These are phyloP conservation scores for Cecropterus lyciades DNA, from an alignment of 1,140 invertebrate species.

Conservation along the genomic window DNA sequence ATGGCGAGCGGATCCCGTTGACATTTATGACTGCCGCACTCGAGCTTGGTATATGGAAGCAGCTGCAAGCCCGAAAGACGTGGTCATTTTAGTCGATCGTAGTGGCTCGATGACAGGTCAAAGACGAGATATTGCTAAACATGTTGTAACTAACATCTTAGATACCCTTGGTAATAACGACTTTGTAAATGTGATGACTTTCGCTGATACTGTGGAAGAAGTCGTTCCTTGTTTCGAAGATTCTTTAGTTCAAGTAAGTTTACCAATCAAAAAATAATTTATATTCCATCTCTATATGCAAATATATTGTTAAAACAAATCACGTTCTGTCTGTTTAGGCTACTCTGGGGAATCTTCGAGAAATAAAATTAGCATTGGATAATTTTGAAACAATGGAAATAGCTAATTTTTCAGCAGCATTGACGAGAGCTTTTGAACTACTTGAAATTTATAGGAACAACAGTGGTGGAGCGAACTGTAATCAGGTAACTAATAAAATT, in stretches of 20 bases:
- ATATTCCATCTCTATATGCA: conserved; percentile 2
- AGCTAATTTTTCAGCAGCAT: conserved; percentile 96
- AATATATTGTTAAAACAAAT: neutral
- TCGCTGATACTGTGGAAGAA: conserved; percentile 90
- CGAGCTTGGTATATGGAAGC: conserved; percentile 98
- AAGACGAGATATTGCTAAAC: conserved; percentile 95
- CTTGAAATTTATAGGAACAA: conserved; percentile 87
- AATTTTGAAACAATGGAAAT: conserved; percentile 93
- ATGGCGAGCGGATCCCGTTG: conserved; percentile 89
- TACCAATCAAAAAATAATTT: neutral
- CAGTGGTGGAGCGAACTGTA: conserved; percentile 87
- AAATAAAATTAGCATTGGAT: conserved; percentile 92
- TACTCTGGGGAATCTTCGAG: conserved; percentile 94
- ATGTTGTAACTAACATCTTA: conserved; percentile 97
- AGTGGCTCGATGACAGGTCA: conserved; percentile 99
- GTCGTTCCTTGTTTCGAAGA: conserved; percentile 95
- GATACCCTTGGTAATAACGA: conserved; percentile 99
- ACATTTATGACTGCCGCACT: conserved; percentile 95
- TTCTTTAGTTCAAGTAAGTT: conserved; percentile 91
- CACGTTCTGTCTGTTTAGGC: conserved; percentile 85
- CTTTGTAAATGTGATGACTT: conserved; percentile 98
- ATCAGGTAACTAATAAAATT: conserved; percentile 74
- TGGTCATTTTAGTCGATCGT: conserved; percentile 97
- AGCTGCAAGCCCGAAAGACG: conserved; percentile 98
- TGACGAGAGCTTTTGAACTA: conserved; percentile 95